Evolutionary conservation across 2,888 invertebrate genomes (phyloP).

Genomic region (Drosophila algonquin): DNA sequence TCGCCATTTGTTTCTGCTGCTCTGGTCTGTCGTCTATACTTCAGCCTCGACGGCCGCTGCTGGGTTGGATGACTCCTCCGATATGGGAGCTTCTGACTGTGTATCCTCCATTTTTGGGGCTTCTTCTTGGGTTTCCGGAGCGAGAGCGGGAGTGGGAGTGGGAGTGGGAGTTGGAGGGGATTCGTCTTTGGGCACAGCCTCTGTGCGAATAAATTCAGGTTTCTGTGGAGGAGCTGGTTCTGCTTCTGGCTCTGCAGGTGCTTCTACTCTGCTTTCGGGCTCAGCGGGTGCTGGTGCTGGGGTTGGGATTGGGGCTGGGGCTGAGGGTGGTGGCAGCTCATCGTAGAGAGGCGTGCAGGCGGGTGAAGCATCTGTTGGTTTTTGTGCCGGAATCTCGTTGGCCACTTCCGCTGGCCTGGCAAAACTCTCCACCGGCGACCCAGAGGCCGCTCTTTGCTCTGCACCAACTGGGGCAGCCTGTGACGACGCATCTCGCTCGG

Average conservation of each 20-base stretch:
- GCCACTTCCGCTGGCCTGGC: conserved; percentile 48
- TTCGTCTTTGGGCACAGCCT: conserved; percentile 37
- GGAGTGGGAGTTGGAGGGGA: conserved; percentile 11
- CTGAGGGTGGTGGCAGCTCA: conserved; percentile 69
- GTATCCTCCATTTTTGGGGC: conserved; percentile 1
- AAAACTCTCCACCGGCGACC: conserved; percentile 25
- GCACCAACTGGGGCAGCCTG: background rate
- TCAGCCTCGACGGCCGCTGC: conserved; percentile 31
- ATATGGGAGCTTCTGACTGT: conserved; percentile 7
- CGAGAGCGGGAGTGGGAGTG: background rate
- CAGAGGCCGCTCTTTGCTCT: background rate
- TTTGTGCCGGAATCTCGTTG: conserved; percentile 30
- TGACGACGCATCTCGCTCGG: background rate
- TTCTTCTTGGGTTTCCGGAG: conserved; percentile 21
- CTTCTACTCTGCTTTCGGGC: conserved; percentile 1
- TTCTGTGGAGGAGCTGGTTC: conserved; percentile 15
- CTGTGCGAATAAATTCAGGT: conserved; percentile 20
- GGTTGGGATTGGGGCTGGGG: background rate
- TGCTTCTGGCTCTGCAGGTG: conserved; percentile 18
- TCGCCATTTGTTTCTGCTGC: conserved; percentile 34
- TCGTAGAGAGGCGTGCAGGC: conserved; percentile 80
- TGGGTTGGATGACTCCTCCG: conserved; percentile 9
- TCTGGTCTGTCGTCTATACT: conserved; percentile 28
- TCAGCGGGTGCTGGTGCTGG: background rate
- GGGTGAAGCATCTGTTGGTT: conserved; percentile 55